Evolutionary conservation across 37 sponge, comb jelly and placozoan genomes (phyloP).

Genomic region (Spongia lamella): DNA sequence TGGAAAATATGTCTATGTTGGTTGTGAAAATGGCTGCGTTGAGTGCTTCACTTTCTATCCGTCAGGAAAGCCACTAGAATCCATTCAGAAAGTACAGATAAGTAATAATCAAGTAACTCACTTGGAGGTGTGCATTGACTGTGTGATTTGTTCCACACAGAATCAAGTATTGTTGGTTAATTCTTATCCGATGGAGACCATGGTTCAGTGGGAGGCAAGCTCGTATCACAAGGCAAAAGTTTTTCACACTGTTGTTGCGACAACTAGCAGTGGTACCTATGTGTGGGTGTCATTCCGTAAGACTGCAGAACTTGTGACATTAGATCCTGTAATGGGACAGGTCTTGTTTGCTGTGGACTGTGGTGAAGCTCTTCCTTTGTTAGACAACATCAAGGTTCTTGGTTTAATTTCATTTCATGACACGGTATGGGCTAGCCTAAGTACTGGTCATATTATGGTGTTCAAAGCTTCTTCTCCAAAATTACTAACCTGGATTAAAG

Average conservation of each 20-base stretch:
- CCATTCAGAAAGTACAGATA: constrained; percentile 22
- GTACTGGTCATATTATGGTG: constrained; percentile 55
- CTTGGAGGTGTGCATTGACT: constrained; percentile 41
- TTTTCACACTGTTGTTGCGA: constrained; percentile 1
- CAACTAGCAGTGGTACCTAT: not conserved
- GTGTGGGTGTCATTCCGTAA: constrained; percentile 59
- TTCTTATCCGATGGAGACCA: constrained; percentile 31
- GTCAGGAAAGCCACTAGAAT: constrained; percentile 18
- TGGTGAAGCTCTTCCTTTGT: constrained; percentile 3
- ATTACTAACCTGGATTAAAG: constrained; percentile 46
- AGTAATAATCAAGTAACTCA: constrained; percentile 22
- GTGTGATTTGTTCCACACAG: constrained; percentile 45
- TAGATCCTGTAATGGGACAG: constrained; percentile 24
- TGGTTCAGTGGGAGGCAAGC: constrained; percentile 34
- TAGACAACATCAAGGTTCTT: constrained; percentile 37
- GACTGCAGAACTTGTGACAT: constrained; percentile 19
- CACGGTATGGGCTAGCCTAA: constrained; percentile 63
- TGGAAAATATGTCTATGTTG: constrained; percentile 52
- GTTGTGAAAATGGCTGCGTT: constrained; percentile 46
- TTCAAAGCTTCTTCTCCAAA: constrained; percentile 23
- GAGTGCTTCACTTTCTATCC: constrained; percentile 25
- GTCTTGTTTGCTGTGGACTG: constrained; percentile 33
- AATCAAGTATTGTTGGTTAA: constrained; percentile 31
- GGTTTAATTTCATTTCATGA: constrained; percentile 41
- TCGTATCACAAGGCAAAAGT: constrained; percentile 20